Percentiles rank a stretch among this genome's conserved stretches.
Evolutionary conservation across 2,797 vertebrate species (phyloP).

Genomic region (Acanthis flammea): DNA sequence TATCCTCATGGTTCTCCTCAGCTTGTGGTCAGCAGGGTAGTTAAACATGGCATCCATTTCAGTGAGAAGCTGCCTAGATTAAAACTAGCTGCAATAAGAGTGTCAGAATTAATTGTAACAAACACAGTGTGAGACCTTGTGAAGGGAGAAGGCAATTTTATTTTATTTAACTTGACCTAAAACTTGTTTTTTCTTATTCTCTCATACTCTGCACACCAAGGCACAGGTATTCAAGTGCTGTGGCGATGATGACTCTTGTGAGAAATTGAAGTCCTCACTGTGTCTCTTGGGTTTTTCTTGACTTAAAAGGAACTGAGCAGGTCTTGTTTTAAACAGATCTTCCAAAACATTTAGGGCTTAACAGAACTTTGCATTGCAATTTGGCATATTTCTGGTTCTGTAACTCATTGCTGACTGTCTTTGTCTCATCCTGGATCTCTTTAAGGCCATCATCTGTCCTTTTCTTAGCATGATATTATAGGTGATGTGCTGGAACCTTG

Average conservation of each 20-base stretch:
- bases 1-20: neutral
- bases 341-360: neutral
- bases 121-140: neutral
- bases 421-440: neutral
- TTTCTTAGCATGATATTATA: neutral
- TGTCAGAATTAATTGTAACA: neutral
- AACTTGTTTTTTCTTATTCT: neutral
- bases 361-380: neutral
- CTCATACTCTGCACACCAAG: neutral
- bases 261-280: neutral
- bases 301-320: neutral
- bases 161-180: neutral
- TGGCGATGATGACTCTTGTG: neutral
- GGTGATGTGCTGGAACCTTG: neutral
- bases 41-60: slow-evolving; percentile 12
- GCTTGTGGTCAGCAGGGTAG: slow-evolving; percentile 37
- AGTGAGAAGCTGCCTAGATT: neutral
- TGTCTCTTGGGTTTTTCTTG: neutral
- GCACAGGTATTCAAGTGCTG: neutral
- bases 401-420: neutral
- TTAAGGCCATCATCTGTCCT: neutral
- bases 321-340: neutral
- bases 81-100: neutral
- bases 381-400: neutral
- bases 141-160: neutral